Conservation (phyloP, 2,888 invertebrate genomes). For the Emmelina monodactyla region DNA sequence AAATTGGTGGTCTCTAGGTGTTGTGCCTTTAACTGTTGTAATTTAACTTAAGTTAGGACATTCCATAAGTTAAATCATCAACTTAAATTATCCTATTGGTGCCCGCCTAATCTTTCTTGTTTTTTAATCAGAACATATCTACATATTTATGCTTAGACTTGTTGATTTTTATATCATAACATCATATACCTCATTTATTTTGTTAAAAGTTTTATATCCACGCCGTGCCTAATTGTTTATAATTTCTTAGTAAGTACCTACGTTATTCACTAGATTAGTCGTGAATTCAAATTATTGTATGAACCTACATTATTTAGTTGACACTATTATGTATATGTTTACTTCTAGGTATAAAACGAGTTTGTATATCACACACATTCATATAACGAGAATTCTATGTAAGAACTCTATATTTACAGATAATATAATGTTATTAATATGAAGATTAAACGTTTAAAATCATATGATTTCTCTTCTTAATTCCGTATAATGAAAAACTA, state of each 20-base stretch:
- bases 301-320: constrained; percentile 45
- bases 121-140: too few relatives aligned
- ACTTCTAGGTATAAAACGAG: constrained; percentile 44
- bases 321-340: constrained; percentile 40
- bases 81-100: constrained; percentile 5
- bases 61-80: constrained; percentile 22
- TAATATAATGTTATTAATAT: constrained; percentile 66
- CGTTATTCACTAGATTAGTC: constrained; percentile 53
- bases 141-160: constrained; percentile 1
- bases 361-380: constrained; percentile 52
- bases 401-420: constrained; percentile 66
- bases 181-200: constrained; percentile 8
- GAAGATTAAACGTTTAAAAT: constrained; percentile 63
- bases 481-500: background rate
- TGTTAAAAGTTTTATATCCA: constrained; percentile 7
- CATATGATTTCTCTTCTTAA: constrained; percentile 13
- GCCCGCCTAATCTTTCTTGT: constrained; percentile 28
- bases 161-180: background rate
- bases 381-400: constrained; percentile 18
- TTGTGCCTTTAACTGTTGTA: constrained; percentile 61
- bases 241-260: constrained; percentile 31
- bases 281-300: constrained; percentile 36
- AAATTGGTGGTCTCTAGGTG: constrained; percentile 41
- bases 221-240: constrained; percentile 47
- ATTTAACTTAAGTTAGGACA: constrained; percentile 30